These are phyloP conservation scores for Steatornis caripensis DNA, from an alignment of 2,113 vertebrate species.

Conservation along the genomic window DNA sequence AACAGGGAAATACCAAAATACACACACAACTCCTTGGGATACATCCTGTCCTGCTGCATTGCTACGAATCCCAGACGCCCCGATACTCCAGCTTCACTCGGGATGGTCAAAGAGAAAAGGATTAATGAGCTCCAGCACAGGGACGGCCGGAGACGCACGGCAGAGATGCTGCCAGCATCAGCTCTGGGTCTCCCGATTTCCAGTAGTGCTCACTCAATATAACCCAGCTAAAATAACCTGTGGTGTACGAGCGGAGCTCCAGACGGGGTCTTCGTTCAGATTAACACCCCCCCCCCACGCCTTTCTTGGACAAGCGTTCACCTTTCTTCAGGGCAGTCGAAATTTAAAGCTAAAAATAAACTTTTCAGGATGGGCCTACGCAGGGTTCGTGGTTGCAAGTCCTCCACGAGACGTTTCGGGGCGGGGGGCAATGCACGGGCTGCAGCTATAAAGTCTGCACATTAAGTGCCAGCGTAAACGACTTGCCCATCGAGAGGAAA, in stretches of 20 bases:
- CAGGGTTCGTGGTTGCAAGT: neutral
- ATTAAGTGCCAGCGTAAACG: neutral
- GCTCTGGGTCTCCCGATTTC: neutral
- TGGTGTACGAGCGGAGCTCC: neutral
- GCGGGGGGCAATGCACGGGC: neutral
- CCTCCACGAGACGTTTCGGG: neutral
- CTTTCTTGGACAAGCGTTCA: neutral
- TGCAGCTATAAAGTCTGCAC: neutral
- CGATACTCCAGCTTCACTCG: neutral
- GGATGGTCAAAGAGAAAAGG: neutral
- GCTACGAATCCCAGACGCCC: neutral
- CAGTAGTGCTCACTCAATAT: neutral
- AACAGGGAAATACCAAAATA: slow-evolving; percentile 29
- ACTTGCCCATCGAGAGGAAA: neutral
- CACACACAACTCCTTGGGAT: neutral
- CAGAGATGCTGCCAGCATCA: neutral
- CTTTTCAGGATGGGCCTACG: neutral
- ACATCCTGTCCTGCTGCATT: neutral
- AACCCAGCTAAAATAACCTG: neutral
- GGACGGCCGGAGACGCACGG: neutral
- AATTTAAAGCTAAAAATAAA: neutral
- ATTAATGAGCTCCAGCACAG: neutral
- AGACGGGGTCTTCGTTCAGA: neutral
- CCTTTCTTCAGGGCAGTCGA: neutral
- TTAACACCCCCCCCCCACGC: neutral